A percentile compares a stretch with the other conserved stretches of the same genome.
These are phyloP conservation scores for Coranthus polyacanthus DNA, from an alignment of 2,797 vertebrate species.

Conservation along the genomic window DNA sequence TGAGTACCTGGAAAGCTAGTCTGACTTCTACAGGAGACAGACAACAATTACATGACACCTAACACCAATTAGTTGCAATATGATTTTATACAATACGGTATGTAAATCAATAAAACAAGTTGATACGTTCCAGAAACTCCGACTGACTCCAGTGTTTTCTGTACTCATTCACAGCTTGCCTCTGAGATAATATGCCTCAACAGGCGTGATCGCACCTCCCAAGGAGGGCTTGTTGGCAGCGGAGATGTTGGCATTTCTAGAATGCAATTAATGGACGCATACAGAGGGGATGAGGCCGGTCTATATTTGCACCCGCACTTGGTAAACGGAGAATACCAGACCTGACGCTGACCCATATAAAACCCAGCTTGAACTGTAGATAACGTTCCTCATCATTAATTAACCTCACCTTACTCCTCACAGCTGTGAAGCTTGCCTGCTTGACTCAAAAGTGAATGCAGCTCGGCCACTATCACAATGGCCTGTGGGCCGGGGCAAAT, in stretches of 20 bases:
- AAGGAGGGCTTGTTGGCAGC: conserved; percentile 79
- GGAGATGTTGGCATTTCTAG: conserved; percentile 77
- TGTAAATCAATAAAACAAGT: conserved; percentile 46
- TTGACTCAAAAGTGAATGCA: conserved; percentile 36
- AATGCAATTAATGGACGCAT: conserved; percentile 82
- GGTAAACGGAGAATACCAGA: conserved; percentile 57
- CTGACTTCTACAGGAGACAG: not conserved
- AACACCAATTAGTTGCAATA: not conserved
- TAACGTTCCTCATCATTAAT: conserved; percentile 59
- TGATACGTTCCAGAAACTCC: conserved; percentile 58
- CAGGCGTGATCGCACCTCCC: conserved; percentile 81
- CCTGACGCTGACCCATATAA: conserved; percentile 68
- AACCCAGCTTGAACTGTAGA: conserved; percentile 53
- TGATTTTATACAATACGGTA: conserved; percentile 18
- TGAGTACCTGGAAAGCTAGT: no score
- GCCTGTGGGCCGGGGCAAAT: conserved; percentile 59
- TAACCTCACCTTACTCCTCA: conserved; percentile 40
- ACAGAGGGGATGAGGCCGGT: conserved; percentile 71
- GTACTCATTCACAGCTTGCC: conserved; percentile 79
- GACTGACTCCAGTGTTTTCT: conserved; percentile 73
- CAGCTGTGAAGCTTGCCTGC: conserved; percentile 53
- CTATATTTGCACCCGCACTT: conserved; percentile 78
- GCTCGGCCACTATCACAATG: conserved; percentile 28
- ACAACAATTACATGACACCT: not conserved
- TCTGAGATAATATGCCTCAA: conserved; percentile 81